Evolutionary conservation across 1,140 invertebrate species (phyloP).

Genomic region (Trachelipus rathkii): DNA sequence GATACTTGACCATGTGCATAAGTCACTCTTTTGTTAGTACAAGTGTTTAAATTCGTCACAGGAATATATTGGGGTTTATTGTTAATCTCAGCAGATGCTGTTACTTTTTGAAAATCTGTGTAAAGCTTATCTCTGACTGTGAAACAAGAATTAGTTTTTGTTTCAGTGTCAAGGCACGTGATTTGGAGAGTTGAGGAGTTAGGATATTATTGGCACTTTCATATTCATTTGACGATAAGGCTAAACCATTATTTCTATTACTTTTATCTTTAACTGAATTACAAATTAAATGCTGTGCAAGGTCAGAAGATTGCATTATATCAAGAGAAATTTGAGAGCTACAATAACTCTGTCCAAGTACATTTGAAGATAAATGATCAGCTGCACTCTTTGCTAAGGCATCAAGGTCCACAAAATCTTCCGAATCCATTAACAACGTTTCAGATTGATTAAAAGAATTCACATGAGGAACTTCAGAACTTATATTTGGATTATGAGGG

Average conservation of each 20-base stretch:
- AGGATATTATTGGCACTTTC: background rate
- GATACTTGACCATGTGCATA: conserved; percentile 54
- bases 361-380: conserved; percentile 44
- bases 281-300: no score
- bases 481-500: background rate
- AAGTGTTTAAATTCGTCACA: background rate
- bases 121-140: background rate
- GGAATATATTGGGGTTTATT: background rate
- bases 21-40: conserved; percentile 28
- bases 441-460: background rate
- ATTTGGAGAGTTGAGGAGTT: background rate
- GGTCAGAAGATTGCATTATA: background rate
- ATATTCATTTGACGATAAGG: background rate
- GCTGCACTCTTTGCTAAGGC: conserved; percentile 53
- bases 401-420: conserved; percentile 55
- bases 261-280: background rate
- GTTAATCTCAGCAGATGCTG: background rate
- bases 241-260: background rate
- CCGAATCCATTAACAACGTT: conserved; percentile 40
- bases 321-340: background rate
- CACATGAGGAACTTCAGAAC: background rate
- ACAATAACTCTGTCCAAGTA: background rate
- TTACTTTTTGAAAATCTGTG: background rate
- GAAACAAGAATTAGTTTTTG: background rate
- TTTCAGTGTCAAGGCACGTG: background rate